Evolutionary conservation across 1,140 invertebrate species (phyloP).

Genomic region (Drosophila watanabei): DNA sequence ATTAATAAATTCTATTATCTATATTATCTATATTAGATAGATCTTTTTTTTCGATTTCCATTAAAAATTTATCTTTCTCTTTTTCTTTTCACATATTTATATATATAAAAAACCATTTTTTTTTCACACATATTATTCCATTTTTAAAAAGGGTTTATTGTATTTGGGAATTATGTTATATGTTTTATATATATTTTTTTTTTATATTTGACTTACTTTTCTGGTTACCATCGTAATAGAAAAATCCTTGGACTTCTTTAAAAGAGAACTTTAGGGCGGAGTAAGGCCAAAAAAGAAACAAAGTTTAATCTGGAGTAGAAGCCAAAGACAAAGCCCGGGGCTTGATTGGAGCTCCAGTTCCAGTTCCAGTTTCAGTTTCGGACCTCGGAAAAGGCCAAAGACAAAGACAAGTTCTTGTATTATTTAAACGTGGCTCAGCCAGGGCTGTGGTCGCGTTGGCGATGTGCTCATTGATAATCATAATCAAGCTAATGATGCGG

Average conservation of each 20-base stretch:
- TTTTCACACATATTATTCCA: too few relatives aligned
- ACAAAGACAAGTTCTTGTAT: conserved; percentile 55
- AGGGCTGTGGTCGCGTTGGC: conserved; percentile 34
- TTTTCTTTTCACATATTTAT: too few relatives aligned
- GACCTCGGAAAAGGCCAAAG: conserved; percentile 4
- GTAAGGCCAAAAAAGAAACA: conserved; percentile 5
- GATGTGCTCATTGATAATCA: conserved; percentile 83
- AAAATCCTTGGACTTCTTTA: not conserved
- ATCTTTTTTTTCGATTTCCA: too few relatives aligned
- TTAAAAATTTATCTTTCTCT: too few relatives aligned
- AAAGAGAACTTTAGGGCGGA: not conserved
- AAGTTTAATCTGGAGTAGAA: conserved; percentile 24
- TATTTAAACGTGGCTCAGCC: conserved; percentile 52
- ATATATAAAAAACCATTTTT: too few relatives aligned
- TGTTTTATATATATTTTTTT: not conserved
- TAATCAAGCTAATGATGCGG: conserved; percentile 83
- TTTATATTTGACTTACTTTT: not conserved
- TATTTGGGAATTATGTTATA: too few relatives aligned
- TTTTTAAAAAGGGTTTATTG: too few relatives aligned
- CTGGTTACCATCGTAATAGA: not conserved
- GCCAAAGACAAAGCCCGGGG: conserved; percentile 13
- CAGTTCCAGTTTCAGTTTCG: conserved; percentile 23
- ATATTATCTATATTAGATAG: too few relatives aligned
- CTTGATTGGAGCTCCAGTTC: conserved; percentile 24
- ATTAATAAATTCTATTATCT: too few relatives aligned